Evolutionary conservation across 1,140 invertebrate genomes (phyloP), one percentile per base, ranked within the genome.

Genomic region (Oncopodura yosiiana): DNA sequence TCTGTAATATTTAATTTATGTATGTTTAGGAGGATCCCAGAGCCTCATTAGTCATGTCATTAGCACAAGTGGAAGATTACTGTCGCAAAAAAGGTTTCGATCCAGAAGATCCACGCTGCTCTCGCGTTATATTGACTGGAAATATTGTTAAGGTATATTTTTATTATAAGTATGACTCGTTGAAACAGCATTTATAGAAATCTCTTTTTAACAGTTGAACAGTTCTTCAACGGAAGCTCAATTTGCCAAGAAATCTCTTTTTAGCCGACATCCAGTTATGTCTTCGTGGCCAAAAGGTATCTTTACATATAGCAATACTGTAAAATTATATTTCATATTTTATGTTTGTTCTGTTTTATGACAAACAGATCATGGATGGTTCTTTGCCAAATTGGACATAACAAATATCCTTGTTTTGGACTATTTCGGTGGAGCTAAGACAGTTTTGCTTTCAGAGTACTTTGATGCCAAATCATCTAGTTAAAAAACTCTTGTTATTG

Each of bases 41-140:
- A 38, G 75, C 79, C 3, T 81, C 83, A 0, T 69, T 86, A 14
- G 68, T 83, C 54, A 78, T 84, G 59, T 76, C 76, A 1, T 70
- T 86, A 21, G 82, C 84, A 51, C 75, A 87, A 70, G n/a, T n/a
- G n/a, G 77, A 75, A 0, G 63, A 76, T 44, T 84, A 80, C 60
- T 88, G 85, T 63, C 69, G 73, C 41, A 68, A 70, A 1, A 70
- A 79, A 43, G 67, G 75, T 42, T 80, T 75, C 53, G 85, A 88
- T 69, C 81, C 85, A 1, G 83, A 87, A 74, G 84, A 87, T 70
- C 85, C 86, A 1, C 74, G 82, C 12, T 89, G 86, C 74, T 79
- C 83, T 1, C 76, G 82, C 48, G 72, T 83, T 0, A 80, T 86
- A 61, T 71, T 89, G 1, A 77, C 78, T 23, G 85, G 86, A 34